Evolutionary conservation across 2,888 invertebrate species (phyloP), one percentile per base, ranked within the genome.

Genomic region (Pimpla rufipes): DNA sequence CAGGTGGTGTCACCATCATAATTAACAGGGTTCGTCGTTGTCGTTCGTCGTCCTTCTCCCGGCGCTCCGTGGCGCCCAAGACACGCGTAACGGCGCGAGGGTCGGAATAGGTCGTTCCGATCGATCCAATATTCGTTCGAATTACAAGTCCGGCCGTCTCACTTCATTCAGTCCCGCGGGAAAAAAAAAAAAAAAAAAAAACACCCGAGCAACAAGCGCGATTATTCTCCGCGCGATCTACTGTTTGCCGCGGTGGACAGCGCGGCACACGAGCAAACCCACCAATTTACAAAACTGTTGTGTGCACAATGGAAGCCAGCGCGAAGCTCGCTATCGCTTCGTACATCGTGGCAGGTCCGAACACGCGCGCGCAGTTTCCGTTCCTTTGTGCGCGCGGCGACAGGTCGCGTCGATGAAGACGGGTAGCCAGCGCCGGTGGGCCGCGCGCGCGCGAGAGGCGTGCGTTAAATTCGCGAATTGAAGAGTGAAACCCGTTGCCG

Each of bases 1-100:
- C 92, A 92, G 92, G 91, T 92, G 91, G 88, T 89, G 90, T 89
- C 87, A 87, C 89, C 89, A 87, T 90, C 88, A 88, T 92, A 91
- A 92, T 92, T 92, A 92, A 83, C 83, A 80, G 80, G 62, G 76
- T 73, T 83, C 76, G 55, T 77, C 76, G 67, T 70, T 71, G 76
- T 66, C 42, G 45, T 80, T 71, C 42, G n/a, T 68, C 67, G 40
- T 73, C 73, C 35, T 70, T 57, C 73, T 45, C 75, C 23, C 40
- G 21, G 52, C 57, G 35, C 18, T 16, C 1, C 70, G 29, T 23
- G 45, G 16, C 29, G 23, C 18, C 16, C 29, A n/a, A n/a, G 45
- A 23, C 42, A 71, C 29, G 2, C 21, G 42, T 55, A 6, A 55
- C 13, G n/a, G 21, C 40, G 29, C 7, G 21, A 37, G 37, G 35